A percentile compares a stretch with the other conserved stretches of the same genome.
Conservation (phyloP, 2,888 invertebrate species). For the Druceiella hillmani region DNA sequence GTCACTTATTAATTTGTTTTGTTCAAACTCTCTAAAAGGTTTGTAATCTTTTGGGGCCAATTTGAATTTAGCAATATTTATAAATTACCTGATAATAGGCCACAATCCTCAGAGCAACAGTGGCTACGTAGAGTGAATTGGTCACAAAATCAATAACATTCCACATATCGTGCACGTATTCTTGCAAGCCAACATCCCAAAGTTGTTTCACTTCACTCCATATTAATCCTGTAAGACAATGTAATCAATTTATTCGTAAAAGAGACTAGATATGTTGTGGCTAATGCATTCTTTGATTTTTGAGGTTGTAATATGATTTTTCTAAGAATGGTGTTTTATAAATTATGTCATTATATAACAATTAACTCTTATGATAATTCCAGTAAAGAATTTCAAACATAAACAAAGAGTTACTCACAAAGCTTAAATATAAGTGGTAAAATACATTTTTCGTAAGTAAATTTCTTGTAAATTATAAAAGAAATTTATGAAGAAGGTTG, state of each 20-base stretch:
- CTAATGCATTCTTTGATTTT: not conserved
- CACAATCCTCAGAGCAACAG: conserved; percentile 89
- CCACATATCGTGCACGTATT: conserved; percentile 99
- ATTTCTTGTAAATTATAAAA: no score
- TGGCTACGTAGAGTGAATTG: conserved; percentile 95
- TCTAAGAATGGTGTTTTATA: no score
- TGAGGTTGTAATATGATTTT: not conserved
- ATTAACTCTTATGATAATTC: no score
- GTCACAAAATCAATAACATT: conserved; percentile 99
- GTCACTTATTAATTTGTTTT: not conserved
- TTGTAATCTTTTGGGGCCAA: not conserved
- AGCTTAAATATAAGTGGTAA: no score
- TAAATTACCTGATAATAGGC: conserved; percentile 84
- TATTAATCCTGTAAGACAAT: conserved; percentile 80
- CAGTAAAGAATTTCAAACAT: no score
- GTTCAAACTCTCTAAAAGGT: conserved; percentile 7
- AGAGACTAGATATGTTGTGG: not conserved
- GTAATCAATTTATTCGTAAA: not conserved
- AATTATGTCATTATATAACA: no score
- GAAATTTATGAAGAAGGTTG: no score
- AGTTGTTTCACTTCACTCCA: conserved; percentile 99
- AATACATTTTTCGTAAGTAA: no score
- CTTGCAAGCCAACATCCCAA: conserved; percentile 95
- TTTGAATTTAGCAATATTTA: conserved; percentile 1
- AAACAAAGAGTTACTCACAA: no score